Percentiles rank a stretch among this genome's conserved stretches.
Conservation (phyloP, 2,888 invertebrate species). For the Rapana venosa region DNA sequence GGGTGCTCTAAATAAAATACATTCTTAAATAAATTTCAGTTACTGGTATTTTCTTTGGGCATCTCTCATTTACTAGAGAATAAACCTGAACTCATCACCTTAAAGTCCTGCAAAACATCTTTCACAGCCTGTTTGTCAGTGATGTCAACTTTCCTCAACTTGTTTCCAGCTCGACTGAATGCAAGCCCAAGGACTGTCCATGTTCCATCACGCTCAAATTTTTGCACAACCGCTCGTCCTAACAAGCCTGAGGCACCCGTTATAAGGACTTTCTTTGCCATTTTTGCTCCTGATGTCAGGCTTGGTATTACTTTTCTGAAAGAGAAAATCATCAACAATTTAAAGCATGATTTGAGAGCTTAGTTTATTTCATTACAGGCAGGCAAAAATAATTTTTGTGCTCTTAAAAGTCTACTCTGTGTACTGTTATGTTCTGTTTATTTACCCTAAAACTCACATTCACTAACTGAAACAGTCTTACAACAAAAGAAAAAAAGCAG, state of each 20-base stretch:
- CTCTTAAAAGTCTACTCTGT: too few relatives aligned
- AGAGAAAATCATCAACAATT: too few relatives aligned
- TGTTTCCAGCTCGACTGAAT: slow-evolving; percentile 71
- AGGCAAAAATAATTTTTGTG: too few relatives aligned
- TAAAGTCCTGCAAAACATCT: slow-evolving; percentile 72
- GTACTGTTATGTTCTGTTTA: too few relatives aligned
- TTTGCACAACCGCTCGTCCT: slow-evolving; percentile 76
- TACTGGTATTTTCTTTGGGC: background rate
- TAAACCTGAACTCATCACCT: slow-evolving; percentile 62
- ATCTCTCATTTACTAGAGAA: background rate
- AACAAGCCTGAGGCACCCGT: slow-evolving; percentile 81
- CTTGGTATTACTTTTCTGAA: too few relatives aligned
- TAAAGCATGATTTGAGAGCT: too few relatives aligned
- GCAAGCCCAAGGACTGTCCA: slow-evolving; percentile 76
- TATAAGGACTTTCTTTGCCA: slow-evolving; percentile 74
- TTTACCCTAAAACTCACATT: too few relatives aligned
- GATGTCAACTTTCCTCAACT: slow-evolving; percentile 77
- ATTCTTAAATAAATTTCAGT: too few relatives aligned
- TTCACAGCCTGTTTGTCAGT: slow-evolving; percentile 73
- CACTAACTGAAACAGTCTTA: too few relatives aligned
- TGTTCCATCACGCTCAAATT: slow-evolving; percentile 68
- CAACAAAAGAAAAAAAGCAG: too few relatives aligned
- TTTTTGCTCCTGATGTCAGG: slow-evolving; percentile 21
- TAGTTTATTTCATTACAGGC: too few relatives aligned
- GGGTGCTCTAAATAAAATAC: too few relatives aligned